Evolutionary conservation across 2,888 invertebrate genomes (phyloP).

Genomic region (Dicyrtoma fusca): DNA sequence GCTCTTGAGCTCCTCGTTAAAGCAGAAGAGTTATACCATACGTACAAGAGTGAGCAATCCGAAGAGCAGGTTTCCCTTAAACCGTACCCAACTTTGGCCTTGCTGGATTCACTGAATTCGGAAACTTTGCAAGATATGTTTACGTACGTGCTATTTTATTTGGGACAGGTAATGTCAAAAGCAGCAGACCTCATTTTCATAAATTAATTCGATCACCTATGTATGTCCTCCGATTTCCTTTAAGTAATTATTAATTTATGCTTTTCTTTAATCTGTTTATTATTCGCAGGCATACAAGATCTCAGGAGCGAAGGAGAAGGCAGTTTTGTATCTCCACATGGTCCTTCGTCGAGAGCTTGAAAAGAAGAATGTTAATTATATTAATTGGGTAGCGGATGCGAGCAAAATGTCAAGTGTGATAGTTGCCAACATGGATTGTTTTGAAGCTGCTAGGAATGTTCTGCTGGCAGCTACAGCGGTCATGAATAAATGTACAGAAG

Average conservation of each 20-base stretch:
- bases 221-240: neutral
- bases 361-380: conserved; percentile 48
- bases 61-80: conserved; percentile 41
- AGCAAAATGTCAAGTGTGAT: conserved; percentile 51
- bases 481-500: conserved; percentile 46
- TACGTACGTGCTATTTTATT: conserved; percentile 54
- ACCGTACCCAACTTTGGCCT: conserved; percentile 41
- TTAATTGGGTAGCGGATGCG: conserved; percentile 52
- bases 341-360: conserved; percentile 53
- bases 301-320: conserved; percentile 53
- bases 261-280: neutral
- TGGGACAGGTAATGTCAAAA: conserved; percentile 49
- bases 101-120: conserved; percentile 53
- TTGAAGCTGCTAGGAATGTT: conserved; percentile 51
- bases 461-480: conserved; percentile 52
- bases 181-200: neutral
- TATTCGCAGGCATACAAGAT: conserved; percentile 55
- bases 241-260: neutral
- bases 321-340: conserved; percentile 54
- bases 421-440: conserved; percentile 51
- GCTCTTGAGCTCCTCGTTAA: conserved; percentile 48
- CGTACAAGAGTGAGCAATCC: conserved; percentile 42
- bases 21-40: conserved; percentile 52
- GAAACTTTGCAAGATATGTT: conserved; percentile 54
- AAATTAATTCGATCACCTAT: neutral